Conservation (phyloP, 2,888 invertebrate species). For the Oscheius sp. region DNA sequence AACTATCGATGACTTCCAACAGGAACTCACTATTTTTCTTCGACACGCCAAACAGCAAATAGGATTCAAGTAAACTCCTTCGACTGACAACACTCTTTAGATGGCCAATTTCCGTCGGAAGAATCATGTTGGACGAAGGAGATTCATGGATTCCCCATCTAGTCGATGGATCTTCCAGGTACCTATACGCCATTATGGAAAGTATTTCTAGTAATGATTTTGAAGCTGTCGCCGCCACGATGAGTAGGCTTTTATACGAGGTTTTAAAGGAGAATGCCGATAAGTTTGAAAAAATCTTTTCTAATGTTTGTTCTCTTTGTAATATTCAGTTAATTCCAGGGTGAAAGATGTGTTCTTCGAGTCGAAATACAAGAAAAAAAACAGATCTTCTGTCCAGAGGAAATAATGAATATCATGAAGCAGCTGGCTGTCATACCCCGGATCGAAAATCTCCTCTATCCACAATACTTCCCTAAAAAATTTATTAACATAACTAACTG, state of each 20-base stretch:
- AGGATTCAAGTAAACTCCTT: conserved; percentile 9
- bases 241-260: conserved; percentile 44
- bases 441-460: conserved; percentile 53
- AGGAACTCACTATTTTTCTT: conserved; percentile 42
- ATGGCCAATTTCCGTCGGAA: conserved; percentile 53
- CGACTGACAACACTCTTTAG: conserved; percentile 17
- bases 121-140: conserved; percentile 51
- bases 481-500: conserved; percentile 41
- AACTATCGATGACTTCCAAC: conserved; percentile 37
- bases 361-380: conserved; percentile 29
- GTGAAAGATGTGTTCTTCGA: neutral
- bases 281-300: conserved; percentile 34
- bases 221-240: conserved; percentile 49
- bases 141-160: conserved; percentile 48
- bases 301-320: neutral
- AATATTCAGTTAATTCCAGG: neutral
- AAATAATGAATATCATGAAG: conserved; percentile 35
- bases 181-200: neutral
- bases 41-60: conserved; percentile 37
- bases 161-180: conserved; percentile 33
- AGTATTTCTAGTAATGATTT: conserved; percentile 21
- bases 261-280: conserved; percentile 43
- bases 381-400: conserved; percentile 37
- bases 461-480: conserved; percentile 44
- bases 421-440: conserved; percentile 39